Percentiles rank a stretch among this genome's conserved stretches.
phyloP scores from a whole-genome alignment of 2,888 invertebrate genomes.

The Cerastis leucographa region DNA sequence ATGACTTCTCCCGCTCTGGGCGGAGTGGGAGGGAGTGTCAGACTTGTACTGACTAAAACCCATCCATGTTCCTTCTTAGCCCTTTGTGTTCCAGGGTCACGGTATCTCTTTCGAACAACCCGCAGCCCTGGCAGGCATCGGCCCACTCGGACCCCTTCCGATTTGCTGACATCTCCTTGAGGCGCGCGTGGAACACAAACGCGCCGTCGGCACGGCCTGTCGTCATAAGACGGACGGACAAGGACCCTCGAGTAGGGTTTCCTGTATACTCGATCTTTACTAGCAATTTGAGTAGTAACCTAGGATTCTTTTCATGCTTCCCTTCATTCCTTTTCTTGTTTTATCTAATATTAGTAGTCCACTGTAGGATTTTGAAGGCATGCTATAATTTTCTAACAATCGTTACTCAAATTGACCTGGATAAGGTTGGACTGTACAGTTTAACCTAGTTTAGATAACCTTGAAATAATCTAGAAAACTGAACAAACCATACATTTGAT shows the following conservation, averaged over 20 bases:
- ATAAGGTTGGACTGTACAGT: not conserved
- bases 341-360: not conserved
- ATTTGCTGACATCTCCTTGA: no score
- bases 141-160: no score
- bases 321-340: not conserved
- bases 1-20: no score
- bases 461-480: constrained; percentile 24
- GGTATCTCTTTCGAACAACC: no score
- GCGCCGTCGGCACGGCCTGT: no score
- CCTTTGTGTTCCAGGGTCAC: no score
- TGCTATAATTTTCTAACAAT: not conserved
- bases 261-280: not conserved
- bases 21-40: no score
- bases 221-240: no score
- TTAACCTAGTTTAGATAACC: not conserved
- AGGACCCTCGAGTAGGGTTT: not conserved
- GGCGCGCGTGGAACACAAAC: no score
- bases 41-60: no score
- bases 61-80: no score
- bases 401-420: not conserved
- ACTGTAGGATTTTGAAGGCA: not conserved
- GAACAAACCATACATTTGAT: constrained; percentile 1
- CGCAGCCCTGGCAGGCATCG: no score
- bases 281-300: not conserved
- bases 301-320: not conserved